Conservation (phyloP, 2,797 vertebrate species). For the Clarias platycephalus region DNA sequence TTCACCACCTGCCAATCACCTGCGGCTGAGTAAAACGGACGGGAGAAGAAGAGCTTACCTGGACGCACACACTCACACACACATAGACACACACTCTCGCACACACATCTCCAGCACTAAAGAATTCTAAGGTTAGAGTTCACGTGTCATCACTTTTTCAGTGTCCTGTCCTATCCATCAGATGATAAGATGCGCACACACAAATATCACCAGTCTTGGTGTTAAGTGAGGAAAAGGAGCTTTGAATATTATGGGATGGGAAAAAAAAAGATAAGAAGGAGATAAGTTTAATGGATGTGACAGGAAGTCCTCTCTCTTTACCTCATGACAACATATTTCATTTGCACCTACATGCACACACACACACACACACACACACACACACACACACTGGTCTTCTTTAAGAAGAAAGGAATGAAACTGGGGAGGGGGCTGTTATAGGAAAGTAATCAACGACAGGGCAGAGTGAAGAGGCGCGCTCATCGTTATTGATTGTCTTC, state of each 20-base stretch:
- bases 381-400: background rate
- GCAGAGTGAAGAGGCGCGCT: background rate
- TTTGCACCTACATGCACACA: constrained; percentile 48
- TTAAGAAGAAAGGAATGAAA: background rate
- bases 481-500: background rate
- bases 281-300: constrained; percentile 77
- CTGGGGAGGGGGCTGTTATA: background rate
- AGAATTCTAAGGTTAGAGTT: constrained; percentile 26
- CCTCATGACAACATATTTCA: constrained; percentile 75
- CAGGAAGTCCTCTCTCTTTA: constrained; percentile 71
- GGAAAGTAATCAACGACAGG: background rate
- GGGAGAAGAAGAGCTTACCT: constrained; percentile 18
- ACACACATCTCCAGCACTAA: constrained; percentile 20
- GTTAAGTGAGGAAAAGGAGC: constrained; percentile 25
- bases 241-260: constrained; percentile 44
- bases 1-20: constrained; percentile 69
- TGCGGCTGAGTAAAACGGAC: constrained; percentile 43
- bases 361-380: background rate
- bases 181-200: constrained; percentile 25
- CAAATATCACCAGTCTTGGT: constrained; percentile 63
- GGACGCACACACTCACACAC: constrained; percentile 55
- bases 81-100: constrained; percentile 9
- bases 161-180: constrained; percentile 39
- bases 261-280: constrained; percentile 52
- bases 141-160: constrained; percentile 43